Conservation (phyloP, 1,140 invertebrate species). For the Radopholus similis region DNA sequence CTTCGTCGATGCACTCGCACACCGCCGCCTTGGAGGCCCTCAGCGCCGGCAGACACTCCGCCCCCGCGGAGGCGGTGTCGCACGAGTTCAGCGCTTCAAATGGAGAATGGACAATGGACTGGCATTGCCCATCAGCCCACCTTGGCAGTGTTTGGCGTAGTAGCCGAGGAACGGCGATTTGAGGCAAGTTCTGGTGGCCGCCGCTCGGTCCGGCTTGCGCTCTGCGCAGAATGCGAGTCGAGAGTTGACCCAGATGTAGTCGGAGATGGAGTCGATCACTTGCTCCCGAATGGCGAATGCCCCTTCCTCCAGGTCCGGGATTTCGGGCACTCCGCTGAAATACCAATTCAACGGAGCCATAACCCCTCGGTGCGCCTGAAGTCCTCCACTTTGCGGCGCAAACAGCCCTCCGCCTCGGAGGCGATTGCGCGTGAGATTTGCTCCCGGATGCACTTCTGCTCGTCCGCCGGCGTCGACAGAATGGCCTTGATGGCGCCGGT, state of each 20-base stretch:
- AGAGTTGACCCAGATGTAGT: constrained; percentile 57
- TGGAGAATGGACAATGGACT: constrained; percentile 2
- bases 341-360: constrained; percentile 55
- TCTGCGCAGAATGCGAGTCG: constrained; percentile 59
- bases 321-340: constrained; percentile 37
- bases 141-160: constrained; percentile 35
- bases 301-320: constrained; percentile 43
- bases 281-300: constrained; percentile 28
- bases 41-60: constrained; percentile 33
- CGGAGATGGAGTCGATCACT: constrained; percentile 60
- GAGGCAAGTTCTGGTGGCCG: constrained; percentile 45
- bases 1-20: constrained; percentile 58
- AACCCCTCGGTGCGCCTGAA: constrained; percentile 57
- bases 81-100: constrained; percentile 39
- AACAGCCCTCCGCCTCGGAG: constrained; percentile 50
- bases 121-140: neutral
- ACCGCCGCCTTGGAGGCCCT: constrained; percentile 44
- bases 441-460: constrained; percentile 58
- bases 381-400: constrained; percentile 48
- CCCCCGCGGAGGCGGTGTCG: constrained; percentile 34
- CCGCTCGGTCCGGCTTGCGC: constrained; percentile 53
- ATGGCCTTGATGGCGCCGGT: constrained; percentile 59
- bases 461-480: constrained; percentile 54
- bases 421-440: constrained; percentile 59
- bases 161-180: constrained; percentile 53